Evolutionary conservation across 2,888 invertebrate species (phyloP), one percentile per base, ranked within the genome.

Genomic region (Chloroclystis v-ata): DNA sequence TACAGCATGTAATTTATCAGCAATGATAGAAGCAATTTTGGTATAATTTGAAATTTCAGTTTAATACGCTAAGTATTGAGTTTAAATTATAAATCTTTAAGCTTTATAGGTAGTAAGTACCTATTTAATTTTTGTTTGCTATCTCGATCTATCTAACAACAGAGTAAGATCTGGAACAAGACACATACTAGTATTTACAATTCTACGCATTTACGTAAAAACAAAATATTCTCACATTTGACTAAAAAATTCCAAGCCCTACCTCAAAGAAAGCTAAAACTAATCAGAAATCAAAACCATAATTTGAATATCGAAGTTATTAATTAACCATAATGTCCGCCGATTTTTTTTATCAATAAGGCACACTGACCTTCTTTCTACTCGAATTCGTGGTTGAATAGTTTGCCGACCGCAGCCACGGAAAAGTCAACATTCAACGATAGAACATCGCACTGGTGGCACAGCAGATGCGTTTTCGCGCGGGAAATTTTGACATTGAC

Each of bases 291-390:
- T 28, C 24, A 33, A 32, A 33, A 28, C 39, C 42, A 30, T 20
- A 41, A 54, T 51, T 57, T 43, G 47, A 52, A 52, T 52, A 41
- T 43, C 35, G 25, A 52, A 47, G 24, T 38, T 30, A 47, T 38
- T 48, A 52, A 26, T 40, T 47, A 28, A 50, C 49, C 45, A 47
- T 50, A 47, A 43, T 35, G 43, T 33, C 24, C 39, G 32, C 39
- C 49, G 37, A 40, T 54, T 47, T 49, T 14, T 33, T 56, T 58
- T 44, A 44, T 50, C 54, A 50, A 55, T 59, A 59, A 55, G 43
- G 49, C 56, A 54, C 51, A 48, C 38, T 59, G 59, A 59, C 56
- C 59, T 51, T 47, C 44, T 53, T 58, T 56, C 30, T 41, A 49
- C 25, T 46, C 43, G 45, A 51, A 38, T 30, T 47, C 43, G 43